Percentiles rank a stretch among this genome's conserved stretches.
These are phyloP conservation scores for Pachyuromys duprasi DNA, from an alignment of 2,797 vertebrate species.

Conservation along the genomic window DNA sequence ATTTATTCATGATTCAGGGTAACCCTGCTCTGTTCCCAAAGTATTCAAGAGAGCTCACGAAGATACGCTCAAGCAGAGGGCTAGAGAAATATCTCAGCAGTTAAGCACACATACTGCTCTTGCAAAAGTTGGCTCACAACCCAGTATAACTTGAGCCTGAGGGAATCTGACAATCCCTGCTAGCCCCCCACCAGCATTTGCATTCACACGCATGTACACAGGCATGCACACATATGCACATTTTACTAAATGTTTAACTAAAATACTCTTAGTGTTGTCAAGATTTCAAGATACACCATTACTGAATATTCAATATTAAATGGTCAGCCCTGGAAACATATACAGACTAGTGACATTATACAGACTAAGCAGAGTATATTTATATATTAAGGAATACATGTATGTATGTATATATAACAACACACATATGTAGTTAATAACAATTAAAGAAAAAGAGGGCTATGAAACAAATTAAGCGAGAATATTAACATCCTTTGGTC, in stretches of 20 bases:
- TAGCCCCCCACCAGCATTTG: neutral
- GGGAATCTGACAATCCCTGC: neutral
- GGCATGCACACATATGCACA: neutral
- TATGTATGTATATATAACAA: neutral
- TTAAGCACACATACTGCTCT: neutral
- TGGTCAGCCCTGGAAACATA: neutral
- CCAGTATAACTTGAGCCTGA: neutral
- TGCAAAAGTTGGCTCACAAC: neutral
- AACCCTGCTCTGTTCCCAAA: neutral
- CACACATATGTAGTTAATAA: neutral
- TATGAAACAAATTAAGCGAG: neutral
- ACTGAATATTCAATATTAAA: neutral
- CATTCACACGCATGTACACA: neutral
- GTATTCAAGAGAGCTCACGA: slow-evolving; percentile 37
- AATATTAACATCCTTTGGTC: neutral
- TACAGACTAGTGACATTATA: neutral
- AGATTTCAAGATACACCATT: neutral
- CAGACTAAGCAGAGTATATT: neutral
- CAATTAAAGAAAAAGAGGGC: neutral
- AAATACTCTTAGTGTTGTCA: neutral
- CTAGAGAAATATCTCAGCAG: neutral
- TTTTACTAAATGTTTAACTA: neutral
- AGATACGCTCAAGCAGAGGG: neutral
- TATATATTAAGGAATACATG: neutral
- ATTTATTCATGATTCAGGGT: slow-evolving; percentile 41